Base-by-base conservation (phyloP, 53 echinoderm and acorn worm genomes). In the Patiria pectinifera region DNA sequence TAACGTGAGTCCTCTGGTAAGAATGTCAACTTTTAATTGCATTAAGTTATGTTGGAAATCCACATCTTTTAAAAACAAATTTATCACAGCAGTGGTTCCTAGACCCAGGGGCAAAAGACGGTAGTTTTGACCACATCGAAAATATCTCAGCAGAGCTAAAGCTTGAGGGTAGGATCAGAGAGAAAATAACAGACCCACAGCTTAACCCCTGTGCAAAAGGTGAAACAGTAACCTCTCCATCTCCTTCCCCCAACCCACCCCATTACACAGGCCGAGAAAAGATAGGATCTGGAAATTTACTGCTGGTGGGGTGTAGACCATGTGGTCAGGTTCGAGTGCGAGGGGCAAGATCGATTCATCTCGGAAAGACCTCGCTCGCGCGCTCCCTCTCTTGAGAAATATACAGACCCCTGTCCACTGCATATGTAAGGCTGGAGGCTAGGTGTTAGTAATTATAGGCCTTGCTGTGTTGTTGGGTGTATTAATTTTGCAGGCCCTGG, bases 291-390 rank as follows among this genome's bases (percentile, higher is more conserved):
- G 3, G 23, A 21, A 66, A 21, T 44, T 11, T 13, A 4, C 3
- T 48, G 43, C 48, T 48, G 58, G 48, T 86, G n/a, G 76, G 62
- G 77, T 59, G 5, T 24, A 18, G 14, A 70, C 76, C 59, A 19
- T 80, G 89, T 89, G 81, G 87, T 89, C 70, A 53, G 66, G 15
- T 18, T 86, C 24, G 66, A 48, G 48, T 63, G 70, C 70, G 21
- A 66, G 8, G 89, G 89, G 89, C 81, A 66, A 81, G 81, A 89
- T 89, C 70, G 89, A 89, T 89, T 69, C 81, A 62, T 81, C 71
- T 89, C 81, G 23, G 86, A 85, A 69, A 85, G 24, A 66, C 66
- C 66, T 53, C 66, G 19, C 66, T 3, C 66, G 3, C 80, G 2
- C 35, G 5, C 66, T 63, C 66, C 13, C 4, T 89, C 89, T 78